Evolutionary conservation across 2,113 vertebrate species (phyloP), one percentile per base, ranked within the genome.

Genomic region (Protomyctophum bolini): DNA sequence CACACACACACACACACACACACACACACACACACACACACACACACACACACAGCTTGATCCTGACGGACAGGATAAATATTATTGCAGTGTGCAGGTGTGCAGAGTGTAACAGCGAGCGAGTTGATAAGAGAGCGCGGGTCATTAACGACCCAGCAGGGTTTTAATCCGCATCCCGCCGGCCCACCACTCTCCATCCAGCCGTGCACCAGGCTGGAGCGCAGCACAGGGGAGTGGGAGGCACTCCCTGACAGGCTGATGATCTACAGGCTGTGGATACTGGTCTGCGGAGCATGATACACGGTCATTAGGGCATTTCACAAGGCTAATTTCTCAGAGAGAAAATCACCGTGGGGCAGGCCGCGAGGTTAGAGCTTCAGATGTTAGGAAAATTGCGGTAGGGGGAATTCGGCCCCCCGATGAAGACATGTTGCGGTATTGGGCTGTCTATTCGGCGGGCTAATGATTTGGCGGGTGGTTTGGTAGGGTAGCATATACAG

Each of bases 81-180:
- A 81, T 87, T 89, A 82, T 87, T 67, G 68, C 83, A 68, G 76
- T 83, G 76, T 64, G 86, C 78, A 88, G 82, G 85, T 88, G 89
- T 84, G 74, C 84, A 76, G 77, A 80, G 83, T 9, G 50, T 87
- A 78, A 77, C 80, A 2, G 65, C 63, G 10, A 2, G 65, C 63
- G 10, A 21, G 78, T 82, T 47, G 89, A 89, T 86, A 90, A 87
- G 66, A 72, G 60, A 64, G 74, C 49, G 78, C 49, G 78, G 83
- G 64, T 83, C 81, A 66, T 86, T 72, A 79, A 70, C 7, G 58
- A 63, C 21, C 66, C 57, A 14, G 70, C 57, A 0, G 63, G 68
- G 1, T 74, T 63, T 55, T 57, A 75, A 61, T 51, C 58, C n/a
- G 46, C 33, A 67, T 65, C 80, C 64, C 4, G 15, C 64, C 33